phyloP scores from a whole-genome alignment of 2,888 invertebrate genomes.

The Orthosia gracilis region DNA sequence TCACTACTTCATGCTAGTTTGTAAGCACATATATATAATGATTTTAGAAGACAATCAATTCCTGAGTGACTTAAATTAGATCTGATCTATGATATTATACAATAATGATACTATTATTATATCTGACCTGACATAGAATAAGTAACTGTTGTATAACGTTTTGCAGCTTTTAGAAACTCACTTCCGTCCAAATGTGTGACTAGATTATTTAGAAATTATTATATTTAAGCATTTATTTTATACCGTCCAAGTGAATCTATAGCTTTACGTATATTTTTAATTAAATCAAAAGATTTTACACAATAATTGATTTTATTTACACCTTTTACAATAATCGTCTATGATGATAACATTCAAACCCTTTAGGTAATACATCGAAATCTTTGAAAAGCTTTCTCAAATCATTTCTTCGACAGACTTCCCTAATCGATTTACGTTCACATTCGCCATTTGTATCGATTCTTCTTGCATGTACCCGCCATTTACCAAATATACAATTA shows the following conservation, averaged over 20 bases:
- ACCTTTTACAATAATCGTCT: constrained; percentile 67
- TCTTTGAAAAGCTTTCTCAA: constrained; percentile 78
- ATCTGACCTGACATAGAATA: constrained; percentile 24
- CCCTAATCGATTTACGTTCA: constrained; percentile 73
- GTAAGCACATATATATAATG: constrained; percentile 4
- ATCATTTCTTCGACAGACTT: constrained; percentile 82
- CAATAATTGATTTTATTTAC: constrained; percentile 53
- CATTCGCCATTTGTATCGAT: constrained; percentile 78
- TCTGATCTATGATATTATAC: constrained; percentile 39
- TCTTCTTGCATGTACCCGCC: constrained; percentile 82
- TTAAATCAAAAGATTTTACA: constrained; percentile 39
- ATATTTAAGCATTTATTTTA: constrained; percentile 35
- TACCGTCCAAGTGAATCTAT: constrained; percentile 41
- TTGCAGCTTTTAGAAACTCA: constrained; percentile 31
- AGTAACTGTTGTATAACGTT: constrained; percentile 20
- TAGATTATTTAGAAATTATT: constrained; percentile 32
- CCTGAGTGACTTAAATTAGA: constrained; percentile 33
- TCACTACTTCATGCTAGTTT: background rate
- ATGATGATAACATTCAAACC: constrained; percentile 82
- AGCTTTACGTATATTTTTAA: constrained; percentile 24
- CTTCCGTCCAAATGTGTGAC: constrained; percentile 53
- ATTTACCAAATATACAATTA: constrained; percentile 87
- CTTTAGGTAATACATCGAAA: constrained; percentile 78
- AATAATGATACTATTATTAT: constrained; percentile 4
- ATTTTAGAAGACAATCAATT: constrained; percentile 20